Evolutionary conservation across 2,888 invertebrate species (phyloP), one percentile per base, ranked within the genome.

Genomic region (Selenia dentaria): DNA sequence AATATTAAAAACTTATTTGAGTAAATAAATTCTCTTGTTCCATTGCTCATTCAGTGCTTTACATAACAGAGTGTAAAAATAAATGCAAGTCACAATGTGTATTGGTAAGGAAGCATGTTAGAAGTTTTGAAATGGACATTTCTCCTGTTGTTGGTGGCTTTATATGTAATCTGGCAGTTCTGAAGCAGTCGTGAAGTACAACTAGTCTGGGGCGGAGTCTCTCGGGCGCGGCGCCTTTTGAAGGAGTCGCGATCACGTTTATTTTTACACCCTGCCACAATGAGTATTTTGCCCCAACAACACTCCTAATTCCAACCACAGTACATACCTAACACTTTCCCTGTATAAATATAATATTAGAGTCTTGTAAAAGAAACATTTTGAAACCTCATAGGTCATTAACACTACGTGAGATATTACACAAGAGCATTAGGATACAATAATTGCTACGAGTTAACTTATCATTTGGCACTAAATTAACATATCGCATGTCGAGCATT

Each of bases 381-480:
- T 78, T 48, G 75, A 82, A 83, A 89, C 89, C 88, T 89, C 85
- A 84, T 82, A 87, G 89, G 89, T 88, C 70, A 79, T 82, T 86
- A 84, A 86, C 87, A 85, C 87, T 89, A 89, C 84, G 79, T 83
- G 85, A 88, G 82, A 84, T 81, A 83, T 83, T 87, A 87, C 82
- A 79, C 83, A 86, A 86, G 87, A 85, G 85, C 83, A 80, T 88
- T 86, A 88, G 84, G 83, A 83, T 86, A 87, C 81, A 73, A 80
- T 82, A 86, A 89, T 87, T 81, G 89, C 89, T 90, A 90, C 87
- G 75, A 89, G 89, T 88, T 86, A 89, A 90, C 85, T 89, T 89
- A 89, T 89, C 88, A 89, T 90, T 90, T 90, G 90, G 90, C 90
- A 90, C 90, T 89, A 90, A 89, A 88, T 83, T 88, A 89, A 89